Evolutionary conservation across 2,113 vertebrate genomes (phyloP).

Genomic region (Percopsis transmontana): DNA sequence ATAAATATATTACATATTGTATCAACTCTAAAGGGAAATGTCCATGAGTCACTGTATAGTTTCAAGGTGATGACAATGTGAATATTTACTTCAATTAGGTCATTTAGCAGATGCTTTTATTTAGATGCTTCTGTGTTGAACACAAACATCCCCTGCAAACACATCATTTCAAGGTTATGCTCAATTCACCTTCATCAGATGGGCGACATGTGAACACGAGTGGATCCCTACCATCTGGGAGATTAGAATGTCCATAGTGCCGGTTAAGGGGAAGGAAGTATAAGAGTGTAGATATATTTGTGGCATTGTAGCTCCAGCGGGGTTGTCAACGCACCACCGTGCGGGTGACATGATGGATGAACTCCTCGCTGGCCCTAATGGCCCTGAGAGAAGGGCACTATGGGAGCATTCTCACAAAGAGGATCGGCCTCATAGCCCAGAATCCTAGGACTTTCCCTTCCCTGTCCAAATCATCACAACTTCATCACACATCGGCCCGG

Average conservation of each 20-base stretch:
- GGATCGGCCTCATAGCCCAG: constrained; percentile 49
- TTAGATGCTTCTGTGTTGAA: not conserved
- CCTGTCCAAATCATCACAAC: constrained; percentile 65
- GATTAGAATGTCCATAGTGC: constrained; percentile 31
- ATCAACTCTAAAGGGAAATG: too few relatives aligned
- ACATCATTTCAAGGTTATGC: constrained; percentile 1
- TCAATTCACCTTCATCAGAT: not conserved
- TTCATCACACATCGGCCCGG: constrained; percentile 71
- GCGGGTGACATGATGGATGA: constrained; percentile 65
- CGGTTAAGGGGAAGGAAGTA: constrained; percentile 18
- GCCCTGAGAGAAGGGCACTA: constrained; percentile 55
- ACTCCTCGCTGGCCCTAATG: constrained; percentile 67
- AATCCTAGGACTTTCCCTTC: constrained; percentile 37
- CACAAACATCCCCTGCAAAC: not conserved
- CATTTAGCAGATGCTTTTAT: not conserved
- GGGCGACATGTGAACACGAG: constrained; percentile 10
- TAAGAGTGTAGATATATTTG: constrained; percentile 57
- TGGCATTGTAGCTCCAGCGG: constrained; percentile 27
- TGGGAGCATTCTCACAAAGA: constrained; percentile 55
- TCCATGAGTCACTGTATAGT: too few relatives aligned
- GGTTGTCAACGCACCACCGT: constrained; percentile 30
- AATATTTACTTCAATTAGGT: not conserved
- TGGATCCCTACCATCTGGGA: constrained; percentile 5
- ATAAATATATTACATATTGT: not conserved
- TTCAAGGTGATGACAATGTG: too few relatives aligned